These are phyloP conservation scores for Drosophila paulistorum DNA, from an alignment of 1,140 invertebrate genomes.

Conservation along the genomic window DNA sequence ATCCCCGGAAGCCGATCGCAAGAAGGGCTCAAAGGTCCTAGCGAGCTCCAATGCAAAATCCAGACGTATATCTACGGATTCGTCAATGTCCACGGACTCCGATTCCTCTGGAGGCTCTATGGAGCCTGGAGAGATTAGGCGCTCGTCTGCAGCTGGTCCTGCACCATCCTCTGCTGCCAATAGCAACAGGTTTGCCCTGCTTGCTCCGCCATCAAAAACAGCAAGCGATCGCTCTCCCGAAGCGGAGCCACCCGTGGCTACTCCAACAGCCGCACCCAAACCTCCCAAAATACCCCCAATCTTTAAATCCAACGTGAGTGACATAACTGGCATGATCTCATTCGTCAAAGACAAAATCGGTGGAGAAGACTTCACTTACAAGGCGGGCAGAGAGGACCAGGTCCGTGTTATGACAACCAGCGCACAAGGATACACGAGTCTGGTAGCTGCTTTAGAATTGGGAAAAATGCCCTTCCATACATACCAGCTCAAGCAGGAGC, in stretches of 20 bases:
- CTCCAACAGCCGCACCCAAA: too few relatives aligned
- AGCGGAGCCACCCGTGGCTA: too few relatives aligned
- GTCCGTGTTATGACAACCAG: neutral
- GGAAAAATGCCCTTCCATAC: too few relatives aligned
- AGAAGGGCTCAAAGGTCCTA: too few relatives aligned
- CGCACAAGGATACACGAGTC: neutral
- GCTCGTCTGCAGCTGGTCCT: neutral
- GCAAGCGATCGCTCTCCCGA: neutral
- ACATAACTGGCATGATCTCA: neutral
- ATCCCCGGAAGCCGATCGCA: too few relatives aligned
- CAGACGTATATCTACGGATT: too few relatives aligned
- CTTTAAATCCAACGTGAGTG: neutral
- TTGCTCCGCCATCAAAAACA: neutral
- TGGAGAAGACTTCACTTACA: too few relatives aligned
- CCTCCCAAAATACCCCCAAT: neutral
- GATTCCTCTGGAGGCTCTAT: too few relatives aligned
- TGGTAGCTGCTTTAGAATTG: neutral
- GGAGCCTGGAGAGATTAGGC: too few relatives aligned
- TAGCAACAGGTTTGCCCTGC: neutral
- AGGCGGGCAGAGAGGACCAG: neutral
- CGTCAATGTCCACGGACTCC: too few relatives aligned
- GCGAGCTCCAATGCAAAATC: too few relatives aligned
- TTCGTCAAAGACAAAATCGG: neutral
- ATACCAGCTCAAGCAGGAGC: too few relatives aligned
- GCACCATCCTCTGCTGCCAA: neutral